A percentile compares a stretch with the other conserved stretches of the same genome.
phyloP scores from a whole-genome alignment of 2,113 vertebrate species.

The Calyptomena viridis region DNA sequence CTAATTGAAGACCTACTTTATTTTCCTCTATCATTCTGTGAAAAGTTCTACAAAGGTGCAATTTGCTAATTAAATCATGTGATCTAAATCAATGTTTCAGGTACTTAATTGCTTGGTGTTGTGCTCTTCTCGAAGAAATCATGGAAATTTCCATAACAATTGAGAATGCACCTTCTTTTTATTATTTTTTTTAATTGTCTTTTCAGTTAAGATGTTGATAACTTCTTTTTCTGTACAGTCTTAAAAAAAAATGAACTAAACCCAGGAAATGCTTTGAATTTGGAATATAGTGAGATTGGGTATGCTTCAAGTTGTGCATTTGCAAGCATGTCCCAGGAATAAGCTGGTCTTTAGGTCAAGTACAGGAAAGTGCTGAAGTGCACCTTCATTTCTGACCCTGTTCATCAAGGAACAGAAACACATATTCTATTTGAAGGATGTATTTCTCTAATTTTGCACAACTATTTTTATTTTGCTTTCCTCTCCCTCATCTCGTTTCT shows the following conservation, averaged over 20 bases:
- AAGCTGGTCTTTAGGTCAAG: neutral
- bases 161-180: neutral
- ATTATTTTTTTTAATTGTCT: neutral
- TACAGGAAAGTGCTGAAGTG: neutral
- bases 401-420: neutral
- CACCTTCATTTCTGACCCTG: neutral
- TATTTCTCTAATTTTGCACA: neutral
- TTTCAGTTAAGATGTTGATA: neutral
- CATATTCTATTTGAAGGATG: neutral
- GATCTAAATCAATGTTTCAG: conserved; percentile 5
- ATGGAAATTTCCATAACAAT: conserved; percentile 35
- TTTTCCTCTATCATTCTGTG: neutral
- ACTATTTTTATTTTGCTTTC: neutral
- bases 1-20: conserved; percentile 35
- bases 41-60: neutral
- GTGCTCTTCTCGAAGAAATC: neutral
- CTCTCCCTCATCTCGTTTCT: neutral
- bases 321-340: neutral
- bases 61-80: conserved; percentile 38
- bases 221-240: neutral
- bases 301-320: neutral
- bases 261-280: neutral
- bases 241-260: neutral
- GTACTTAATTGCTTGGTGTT: neutral
- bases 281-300: neutral